Base-by-base conservation (phyloP, 2,797 vertebrate species). In the Decapterus maruadsi region DNA sequence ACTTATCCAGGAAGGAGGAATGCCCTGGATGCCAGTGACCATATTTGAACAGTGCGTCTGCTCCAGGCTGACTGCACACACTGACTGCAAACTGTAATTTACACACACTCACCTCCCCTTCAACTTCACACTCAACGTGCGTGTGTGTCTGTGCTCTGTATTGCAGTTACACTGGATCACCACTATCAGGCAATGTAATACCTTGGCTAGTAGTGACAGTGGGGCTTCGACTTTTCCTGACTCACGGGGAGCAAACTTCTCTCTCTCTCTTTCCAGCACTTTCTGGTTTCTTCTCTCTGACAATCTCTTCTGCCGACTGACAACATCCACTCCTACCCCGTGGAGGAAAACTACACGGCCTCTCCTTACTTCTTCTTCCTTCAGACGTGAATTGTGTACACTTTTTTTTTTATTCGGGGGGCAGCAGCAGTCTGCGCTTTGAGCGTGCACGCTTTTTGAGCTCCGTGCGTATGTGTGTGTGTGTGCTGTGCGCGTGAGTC, bases 1-100 rank as follows among this genome's bases (percentile, higher is more conserved):
- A 77, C 90, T 91, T 92, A 89, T 94, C 72, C 74, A 84, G 90
- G 85, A 94, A 86, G 77, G 58, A 46, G 55, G 91, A 94, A 68
- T 95, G 92, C 93, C 85, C 56, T 78, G 77, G 82, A 84, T 96
- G 94, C 96, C 95, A 82, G 68, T 84, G 87, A 91, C 89, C 92
- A 95, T 90, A 86, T 94, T 93, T 93, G 92, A 88, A 90, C 88
- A 77, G 84, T 68, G 85, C 59, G 62, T 90, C 81, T 87, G 83
- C 77, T 80, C 22, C 76, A 77, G 77, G 63, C 74, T 54, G 77
- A 60, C 81, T 66, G 69, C 83, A 87, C 80, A 82, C 87, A 65
- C 78, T 29, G 76, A 86, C 65, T 54, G 38, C 72, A 80, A 70
- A 89, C 66, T 29, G 6, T 67, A 78, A 86, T 81, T 72, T 68